A percentile compares a stretch with the other conserved stretches of the same genome.
Conservation (phyloP, 2,888 invertebrate species). For the Scaptomyza tumidula region DNA sequence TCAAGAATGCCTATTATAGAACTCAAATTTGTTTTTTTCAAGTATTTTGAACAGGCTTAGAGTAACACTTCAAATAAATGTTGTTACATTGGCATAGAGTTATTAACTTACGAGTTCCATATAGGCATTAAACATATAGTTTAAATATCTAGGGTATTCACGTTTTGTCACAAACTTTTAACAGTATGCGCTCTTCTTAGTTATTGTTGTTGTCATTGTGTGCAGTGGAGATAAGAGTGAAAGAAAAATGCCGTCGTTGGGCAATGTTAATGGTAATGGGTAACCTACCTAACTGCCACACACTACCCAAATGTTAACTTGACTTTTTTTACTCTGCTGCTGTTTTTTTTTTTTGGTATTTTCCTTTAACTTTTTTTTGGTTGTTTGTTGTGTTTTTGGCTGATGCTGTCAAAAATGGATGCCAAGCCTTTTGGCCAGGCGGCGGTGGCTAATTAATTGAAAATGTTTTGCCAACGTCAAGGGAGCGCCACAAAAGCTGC, state of each 20-base stretch:
- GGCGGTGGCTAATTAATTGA: constrained; percentile 70
- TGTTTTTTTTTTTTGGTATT: constrained; percentile 18
- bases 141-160: not conserved
- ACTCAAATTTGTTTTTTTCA: too few relatives aligned
- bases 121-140: too few relatives aligned
- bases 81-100: too few relatives aligned
- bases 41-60: too few relatives aligned
- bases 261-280: constrained; percentile 57
- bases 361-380: constrained; percentile 5
- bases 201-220: constrained; percentile 66
- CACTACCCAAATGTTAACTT: constrained; percentile 68
- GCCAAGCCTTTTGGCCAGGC: constrained; percentile 67
- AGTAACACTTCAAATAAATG: too few relatives aligned
- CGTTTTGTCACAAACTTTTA: too few relatives aligned
- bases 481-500: constrained; percentile 60
- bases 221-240: constrained; percentile 62
- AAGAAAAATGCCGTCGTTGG: constrained; percentile 48
- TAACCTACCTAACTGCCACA: constrained; percentile 41
- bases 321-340: constrained; percentile 39
- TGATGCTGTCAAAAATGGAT: constrained; percentile 73
- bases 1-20: too few relatives aligned
- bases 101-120: too few relatives aligned
- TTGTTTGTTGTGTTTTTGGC: constrained; percentile 37
- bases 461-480: constrained; percentile 68
- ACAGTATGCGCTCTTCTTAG: constrained; percentile 14